Base-by-base conservation (phyloP, 1,140 invertebrate genomes). In the Drosophila pruinosa region DNA sequence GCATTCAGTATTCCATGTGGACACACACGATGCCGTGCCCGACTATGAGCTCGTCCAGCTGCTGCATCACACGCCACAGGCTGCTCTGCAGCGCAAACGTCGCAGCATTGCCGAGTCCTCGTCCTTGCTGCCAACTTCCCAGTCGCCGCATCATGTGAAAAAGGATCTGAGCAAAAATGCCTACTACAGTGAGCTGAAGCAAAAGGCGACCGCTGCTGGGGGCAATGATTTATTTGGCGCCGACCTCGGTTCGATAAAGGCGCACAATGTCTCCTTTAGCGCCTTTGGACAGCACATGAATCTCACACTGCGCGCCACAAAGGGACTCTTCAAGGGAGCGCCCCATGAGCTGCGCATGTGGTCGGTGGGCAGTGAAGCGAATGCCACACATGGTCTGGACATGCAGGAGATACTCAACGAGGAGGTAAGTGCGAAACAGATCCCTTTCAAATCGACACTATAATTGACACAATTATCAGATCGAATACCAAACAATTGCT, bases 1-100 rank as follows among this genome's bases (percentile, higher is more conserved):
- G 89, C 93, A 94, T 85, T 94, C 93, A 78, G 94, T 96, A 62
- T 97, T 97, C 92, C 96, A 97, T 91, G 95, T 96, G 52, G 95
- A 95, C 64, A 92, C 93, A 89, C 94, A 95, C 89, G 93, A 95
- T 79, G 93, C 94, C 91, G 95, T 94, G 50, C 93, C 93, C 31
- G 82, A 93, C 36, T 94, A 93, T 78, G 92, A 93, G 75, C 78
- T 93, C 52, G 92, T 93, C 3, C 91, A 93, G 47, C 89, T 94
- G 50, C 91, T 91, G 34, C 93, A 94, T 76, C 93, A 93, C 80
- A 92, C 79, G 89, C 92, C 28, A 62, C 90, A 43, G 67, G 79
- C 48, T 36, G 41, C 14, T 0, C 62, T 64, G 12, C 63, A 74
- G 31, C 61, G 67, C 45, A 50, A 8, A 24, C 68, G 81, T 14